These are phyloP conservation scores for Orthosia incerta DNA, from an alignment of 2,888 invertebrate species.

Conservation along the genomic window DNA sequence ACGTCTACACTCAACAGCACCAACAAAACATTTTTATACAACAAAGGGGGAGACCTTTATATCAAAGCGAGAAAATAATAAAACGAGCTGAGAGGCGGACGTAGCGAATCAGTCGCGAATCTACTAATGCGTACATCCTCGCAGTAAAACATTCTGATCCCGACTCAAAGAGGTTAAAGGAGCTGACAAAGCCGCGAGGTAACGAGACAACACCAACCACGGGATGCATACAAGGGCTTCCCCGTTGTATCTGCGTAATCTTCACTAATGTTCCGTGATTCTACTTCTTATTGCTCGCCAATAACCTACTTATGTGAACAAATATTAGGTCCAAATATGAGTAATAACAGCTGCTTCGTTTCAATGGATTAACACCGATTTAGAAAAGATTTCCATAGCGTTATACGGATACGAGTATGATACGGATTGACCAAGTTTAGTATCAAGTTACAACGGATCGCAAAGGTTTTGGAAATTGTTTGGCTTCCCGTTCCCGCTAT, in stretches of 20 bases:
- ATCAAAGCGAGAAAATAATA: conserved; percentile 56
- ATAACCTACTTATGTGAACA: conserved; percentile 52
- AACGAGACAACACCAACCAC: conserved; percentile 68
- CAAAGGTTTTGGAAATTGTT: conserved; percentile 48
- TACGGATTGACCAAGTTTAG: conserved; percentile 37
- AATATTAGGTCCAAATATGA: conserved; percentile 18
- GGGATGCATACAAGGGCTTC: conserved; percentile 71
- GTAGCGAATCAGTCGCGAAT: conserved; percentile 57
- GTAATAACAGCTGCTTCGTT: conserved; percentile 28
- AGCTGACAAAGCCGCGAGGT: conserved; percentile 70
- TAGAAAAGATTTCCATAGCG: conserved; percentile 48
- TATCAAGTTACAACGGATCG: conserved; percentile 38
- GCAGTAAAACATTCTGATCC: conserved; percentile 69
- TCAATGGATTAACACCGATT: conserved; percentile 43
- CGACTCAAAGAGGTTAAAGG: conserved; percentile 58
- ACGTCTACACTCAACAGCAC: conserved; percentile 23
- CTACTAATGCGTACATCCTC: conserved; percentile 66
- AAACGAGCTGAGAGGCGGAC: conserved; percentile 38
- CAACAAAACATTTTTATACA: conserved; percentile 37
- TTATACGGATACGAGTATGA: conserved; percentile 41
- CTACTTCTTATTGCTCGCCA: conserved; percentile 35
- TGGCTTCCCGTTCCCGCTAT: conserved; percentile 34
- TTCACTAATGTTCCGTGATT: conserved; percentile 57
- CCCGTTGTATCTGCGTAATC: conserved; percentile 52
- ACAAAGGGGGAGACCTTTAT: conserved; percentile 37